These are phyloP conservation scores for Chloroceryle inda DNA, from an alignment of 2,797 vertebrate genomes.

Conservation along the genomic window DNA sequence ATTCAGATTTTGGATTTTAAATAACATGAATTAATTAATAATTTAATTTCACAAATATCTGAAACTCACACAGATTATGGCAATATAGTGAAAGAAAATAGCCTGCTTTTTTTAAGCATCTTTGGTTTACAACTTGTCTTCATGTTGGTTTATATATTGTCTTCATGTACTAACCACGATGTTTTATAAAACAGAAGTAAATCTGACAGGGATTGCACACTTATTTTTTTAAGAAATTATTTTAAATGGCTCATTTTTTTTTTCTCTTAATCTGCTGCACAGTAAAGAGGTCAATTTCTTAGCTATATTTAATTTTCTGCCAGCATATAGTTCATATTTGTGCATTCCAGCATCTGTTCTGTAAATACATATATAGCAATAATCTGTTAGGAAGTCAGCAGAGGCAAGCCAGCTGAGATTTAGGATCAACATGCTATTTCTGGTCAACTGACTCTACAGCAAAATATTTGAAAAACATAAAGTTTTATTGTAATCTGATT, in stretches of 20 bases:
- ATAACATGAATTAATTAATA: not conserved
- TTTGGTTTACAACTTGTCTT: not conserved
- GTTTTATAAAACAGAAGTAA: not conserved
- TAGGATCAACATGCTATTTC: not conserved
- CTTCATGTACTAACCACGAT: not conserved
- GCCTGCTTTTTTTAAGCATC: not conserved
- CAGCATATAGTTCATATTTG: not conserved
- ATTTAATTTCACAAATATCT: not conserved
- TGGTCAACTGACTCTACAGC: not conserved
- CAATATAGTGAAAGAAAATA: not conserved
- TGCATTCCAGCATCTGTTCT: not conserved
- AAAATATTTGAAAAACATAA: slow-evolving; percentile 1
- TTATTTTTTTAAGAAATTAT: not conserved
- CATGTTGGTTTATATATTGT: not conserved
- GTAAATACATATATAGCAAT: not conserved
- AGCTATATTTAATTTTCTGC: not conserved
- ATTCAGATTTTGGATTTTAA: not conserved
- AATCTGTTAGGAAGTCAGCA: not conserved
- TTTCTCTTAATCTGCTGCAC: not conserved
- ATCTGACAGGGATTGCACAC: not conserved
- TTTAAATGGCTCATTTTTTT: not conserved
- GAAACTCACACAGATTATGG: not conserved
- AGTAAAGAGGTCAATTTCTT: not conserved
- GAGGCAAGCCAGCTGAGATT: not conserved
- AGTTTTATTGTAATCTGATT: not conserved